Conservation (phyloP, 2,113 vertebrate genomes). For the Apteryx mantelli region DNA sequence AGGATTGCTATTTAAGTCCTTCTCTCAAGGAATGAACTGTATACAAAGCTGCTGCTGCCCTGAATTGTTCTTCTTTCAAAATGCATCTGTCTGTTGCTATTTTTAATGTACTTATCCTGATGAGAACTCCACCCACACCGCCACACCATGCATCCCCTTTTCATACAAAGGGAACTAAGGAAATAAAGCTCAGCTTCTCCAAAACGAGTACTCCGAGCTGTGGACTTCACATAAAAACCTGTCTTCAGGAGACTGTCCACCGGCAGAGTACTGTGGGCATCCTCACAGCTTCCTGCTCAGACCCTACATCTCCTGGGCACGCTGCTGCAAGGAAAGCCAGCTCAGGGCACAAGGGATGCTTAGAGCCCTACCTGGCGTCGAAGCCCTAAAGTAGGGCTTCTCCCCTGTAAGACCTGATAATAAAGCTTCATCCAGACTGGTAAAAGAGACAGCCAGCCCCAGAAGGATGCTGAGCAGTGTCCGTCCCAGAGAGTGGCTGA, state of each 20-base stretch:
- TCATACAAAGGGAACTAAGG: accelerated
- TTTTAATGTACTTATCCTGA: not conserved
- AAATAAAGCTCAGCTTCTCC: not conserved
- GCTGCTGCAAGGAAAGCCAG: not conserved
- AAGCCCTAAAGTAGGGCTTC: not conserved
- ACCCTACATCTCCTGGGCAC: not conserved
- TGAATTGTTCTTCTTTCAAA: not conserved
- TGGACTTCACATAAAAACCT: not conserved
- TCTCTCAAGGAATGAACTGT: not conserved
- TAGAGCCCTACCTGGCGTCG: not conserved
- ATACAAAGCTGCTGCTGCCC: not conserved
- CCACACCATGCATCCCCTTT: accelerated
- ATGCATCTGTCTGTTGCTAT: not conserved
- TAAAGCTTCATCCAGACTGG: not conserved
- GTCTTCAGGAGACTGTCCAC: not conserved
- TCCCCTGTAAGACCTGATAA: not conserved
- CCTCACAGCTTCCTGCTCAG: not conserved
- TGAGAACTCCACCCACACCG: not conserved
- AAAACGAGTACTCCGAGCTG: not conserved
- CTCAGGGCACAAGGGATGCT: accelerated
- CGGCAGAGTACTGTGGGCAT: not conserved
- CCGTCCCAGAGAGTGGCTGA: not conserved
- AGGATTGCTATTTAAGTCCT: not conserved
- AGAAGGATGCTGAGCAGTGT: not conserved
- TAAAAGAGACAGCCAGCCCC: accelerated